These are phyloP conservation scores for Lerista edwardsae DNA, from an alignment of 2,797 vertebrate species.

Conservation along the genomic window DNA sequence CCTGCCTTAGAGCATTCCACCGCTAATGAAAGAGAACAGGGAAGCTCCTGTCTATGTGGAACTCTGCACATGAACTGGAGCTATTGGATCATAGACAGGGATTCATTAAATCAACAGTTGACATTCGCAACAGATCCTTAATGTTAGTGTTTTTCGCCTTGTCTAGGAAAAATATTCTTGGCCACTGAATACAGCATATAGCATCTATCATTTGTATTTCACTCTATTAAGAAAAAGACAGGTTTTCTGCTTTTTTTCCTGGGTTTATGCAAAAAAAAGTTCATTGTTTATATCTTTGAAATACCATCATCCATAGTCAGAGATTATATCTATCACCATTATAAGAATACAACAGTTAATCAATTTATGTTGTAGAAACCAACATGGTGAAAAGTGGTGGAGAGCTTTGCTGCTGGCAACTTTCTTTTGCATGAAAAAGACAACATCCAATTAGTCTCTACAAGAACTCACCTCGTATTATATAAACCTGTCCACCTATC, in stretches of 20 bases:
- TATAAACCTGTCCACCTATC: constrained; percentile 99
- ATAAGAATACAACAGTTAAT: constrained; percentile 71
- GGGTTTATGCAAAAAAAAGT: constrained; percentile 33
- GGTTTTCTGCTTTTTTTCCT: constrained; percentile 34
- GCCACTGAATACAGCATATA: constrained; percentile 59
- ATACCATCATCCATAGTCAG: constrained; percentile 83
- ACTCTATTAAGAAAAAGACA: constrained; percentile 50
- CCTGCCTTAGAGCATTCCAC: constrained; percentile 6
- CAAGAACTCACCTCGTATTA: constrained; percentile 98
- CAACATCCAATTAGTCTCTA: constrained; percentile 85
- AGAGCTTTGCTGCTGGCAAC: constrained; percentile 82
- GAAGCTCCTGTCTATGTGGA: background rate
- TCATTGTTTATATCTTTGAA: constrained; percentile 51
- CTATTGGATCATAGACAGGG: background rate
- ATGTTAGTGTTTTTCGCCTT: constrained; percentile 41
- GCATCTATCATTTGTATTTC: constrained; percentile 59
- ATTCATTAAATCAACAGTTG: constrained; percentile 15
- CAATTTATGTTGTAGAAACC: constrained; percentile 71
- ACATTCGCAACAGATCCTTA: constrained; percentile 32
- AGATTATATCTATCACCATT: constrained; percentile 74
- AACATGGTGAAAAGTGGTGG: constrained; percentile 77
- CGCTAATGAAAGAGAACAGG: constrained; percentile 8
- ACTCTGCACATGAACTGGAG: background rate
- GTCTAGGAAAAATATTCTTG: constrained; percentile 45
- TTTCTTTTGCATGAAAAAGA: constrained; percentile 86